Evolutionary conservation across 2,113 vertebrate genomes (phyloP).

Genomic region (Ariopsis seemanni): DNA sequence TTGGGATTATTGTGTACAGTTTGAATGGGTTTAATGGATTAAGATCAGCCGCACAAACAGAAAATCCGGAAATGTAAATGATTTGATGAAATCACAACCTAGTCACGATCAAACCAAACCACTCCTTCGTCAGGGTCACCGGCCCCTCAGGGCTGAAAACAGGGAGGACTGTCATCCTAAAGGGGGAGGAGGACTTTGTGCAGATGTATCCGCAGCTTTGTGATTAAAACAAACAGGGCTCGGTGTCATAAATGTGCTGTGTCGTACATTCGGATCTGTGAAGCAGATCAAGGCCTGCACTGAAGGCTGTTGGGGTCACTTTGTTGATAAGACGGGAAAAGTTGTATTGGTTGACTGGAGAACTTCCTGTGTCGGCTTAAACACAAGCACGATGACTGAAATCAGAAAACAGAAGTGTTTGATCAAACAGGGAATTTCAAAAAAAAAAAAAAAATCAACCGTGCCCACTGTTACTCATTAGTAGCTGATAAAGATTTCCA

Average conservation of each 20-base stretch:
- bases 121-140: slow-evolving; percentile 28
- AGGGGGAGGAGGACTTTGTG: slow-evolving; percentile 34
- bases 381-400: not conserved
- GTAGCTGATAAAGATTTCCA: not conserved
- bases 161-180: slow-evolving; percentile 7
- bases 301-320: not conserved
- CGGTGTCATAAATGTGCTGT: slow-evolving; percentile 30
- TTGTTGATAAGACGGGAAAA: not conserved
- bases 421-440: not conserved
- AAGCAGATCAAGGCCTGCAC: not conserved
- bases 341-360: not conserved
- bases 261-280: not conserved
- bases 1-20: not conserved
- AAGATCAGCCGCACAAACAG: not conserved
- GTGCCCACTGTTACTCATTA: not conserved
- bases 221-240: slow-evolving; percentile 29
- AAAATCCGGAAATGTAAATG: not conserved
- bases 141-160: slow-evolving; percentile 32
- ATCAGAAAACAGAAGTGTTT: not conserved
- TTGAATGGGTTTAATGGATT: not conserved
- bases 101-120: not conserved
- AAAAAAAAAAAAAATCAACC: too few relatives aligned
- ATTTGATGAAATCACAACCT: not conserved
- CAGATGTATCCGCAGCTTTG: slow-evolving; percentile 51
- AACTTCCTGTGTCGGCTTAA: not conserved